phyloP scores from a whole-genome alignment of 2,888 invertebrate species.

The Liopterus haemorrhoidalis region DNA sequence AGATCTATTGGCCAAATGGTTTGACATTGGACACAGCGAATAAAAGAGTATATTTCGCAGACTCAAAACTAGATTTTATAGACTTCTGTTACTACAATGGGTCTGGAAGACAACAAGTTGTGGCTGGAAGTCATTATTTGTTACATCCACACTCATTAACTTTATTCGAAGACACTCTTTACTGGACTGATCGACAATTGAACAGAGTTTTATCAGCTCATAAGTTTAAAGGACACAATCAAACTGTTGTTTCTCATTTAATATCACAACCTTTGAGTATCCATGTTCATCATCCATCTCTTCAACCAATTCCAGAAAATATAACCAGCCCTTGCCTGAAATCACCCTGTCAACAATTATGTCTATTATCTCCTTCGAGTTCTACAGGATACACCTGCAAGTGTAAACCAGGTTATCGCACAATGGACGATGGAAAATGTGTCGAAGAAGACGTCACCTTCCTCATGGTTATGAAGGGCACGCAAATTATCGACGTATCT shows the following conservation, averaged over 20 bases:
- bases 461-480: conserved; percentile 82
- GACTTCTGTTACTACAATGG: conserved; percentile 98
- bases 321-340: conserved; percentile 79
- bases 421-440: conserved; percentile 62
- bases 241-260: conserved; percentile 88
- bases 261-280: conserved; percentile 94
- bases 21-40: conserved; percentile 92
- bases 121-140: conserved; percentile 84
- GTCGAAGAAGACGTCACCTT: conserved; percentile 82
- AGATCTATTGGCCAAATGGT: conserved; percentile 98
- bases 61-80: conserved; percentile 94
- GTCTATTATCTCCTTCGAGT: conserved; percentile 75
- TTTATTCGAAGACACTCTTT: conserved; percentile 91
- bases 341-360: conserved; percentile 80
- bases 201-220: conserved; percentile 86
- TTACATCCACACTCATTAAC: conserved; percentile 93
- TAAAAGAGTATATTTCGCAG: conserved; percentile 91
- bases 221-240: conserved; percentile 82
- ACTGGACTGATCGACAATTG: conserved; percentile 93
- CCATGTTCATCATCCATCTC: conserved; percentile 88
- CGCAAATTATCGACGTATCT: conserved; percentile 82
- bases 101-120: conserved; percentile 77
- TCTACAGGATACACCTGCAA: conserved; percentile 74
- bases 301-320: conserved; percentile 74
- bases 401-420: conserved; percentile 82